phyloP scores from a whole-genome alignment of 2,113 vertebrate genomes.

The Neogale vison region DNA sequence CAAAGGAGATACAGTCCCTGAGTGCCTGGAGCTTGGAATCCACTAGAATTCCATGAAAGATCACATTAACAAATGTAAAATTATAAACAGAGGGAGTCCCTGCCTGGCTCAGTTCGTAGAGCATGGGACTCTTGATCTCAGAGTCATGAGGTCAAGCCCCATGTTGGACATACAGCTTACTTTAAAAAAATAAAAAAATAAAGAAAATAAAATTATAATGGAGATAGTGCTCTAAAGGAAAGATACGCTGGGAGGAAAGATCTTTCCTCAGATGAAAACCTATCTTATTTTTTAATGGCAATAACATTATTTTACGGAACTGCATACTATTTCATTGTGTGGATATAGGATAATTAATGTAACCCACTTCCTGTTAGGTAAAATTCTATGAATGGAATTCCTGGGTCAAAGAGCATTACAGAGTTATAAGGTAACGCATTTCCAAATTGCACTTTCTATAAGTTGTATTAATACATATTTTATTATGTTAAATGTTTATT shows the following conservation, averaged over 20 bases:
- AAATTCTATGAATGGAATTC: neutral
- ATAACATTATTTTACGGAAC: neutral
- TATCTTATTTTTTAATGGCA: neutral
- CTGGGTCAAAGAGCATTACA: neutral
- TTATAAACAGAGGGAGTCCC: neutral
- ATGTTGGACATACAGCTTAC: neutral
- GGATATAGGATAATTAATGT: neutral
- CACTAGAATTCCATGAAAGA: neutral
- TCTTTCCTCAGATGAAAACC: neutral
- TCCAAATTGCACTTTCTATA: neutral
- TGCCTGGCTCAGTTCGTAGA: neutral
- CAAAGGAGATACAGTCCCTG: neutral
- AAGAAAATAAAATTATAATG: neutral
- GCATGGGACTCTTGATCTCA: neutral
- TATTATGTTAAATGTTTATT: neutral
- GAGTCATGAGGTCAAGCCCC: neutral
- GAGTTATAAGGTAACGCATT: neutral
- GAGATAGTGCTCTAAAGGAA: neutral
- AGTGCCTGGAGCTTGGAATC: neutral
- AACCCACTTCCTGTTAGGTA: neutral
- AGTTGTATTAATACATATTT: neutral
- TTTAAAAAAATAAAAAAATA: neutral
- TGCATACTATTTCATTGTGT: neutral
- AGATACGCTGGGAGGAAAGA: neutral
- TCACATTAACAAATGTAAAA: neutral